Conservation (phyloP, 2,888 invertebrate genomes). For the Harpalus rubripes region DNA sequence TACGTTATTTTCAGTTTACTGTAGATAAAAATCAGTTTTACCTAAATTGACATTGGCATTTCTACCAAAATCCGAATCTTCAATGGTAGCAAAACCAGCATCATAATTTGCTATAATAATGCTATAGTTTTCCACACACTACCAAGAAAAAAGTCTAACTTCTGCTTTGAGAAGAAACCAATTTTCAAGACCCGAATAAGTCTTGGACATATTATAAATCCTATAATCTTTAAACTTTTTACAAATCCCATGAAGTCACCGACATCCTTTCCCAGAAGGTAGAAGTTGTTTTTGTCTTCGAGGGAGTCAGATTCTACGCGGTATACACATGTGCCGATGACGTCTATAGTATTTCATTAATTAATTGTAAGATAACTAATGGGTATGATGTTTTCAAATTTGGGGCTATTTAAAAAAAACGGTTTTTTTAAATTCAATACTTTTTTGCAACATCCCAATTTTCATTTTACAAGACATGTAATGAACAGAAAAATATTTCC, state of each 20-base stretch:
- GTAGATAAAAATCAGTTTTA: background rate
- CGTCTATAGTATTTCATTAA: conserved; percentile 69
- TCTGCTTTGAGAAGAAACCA: conserved; percentile 72
- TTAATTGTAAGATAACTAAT: no score
- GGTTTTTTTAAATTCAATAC: no score
- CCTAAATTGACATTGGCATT: conserved; percentile 27
- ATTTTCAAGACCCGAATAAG: conserved; percentile 41
- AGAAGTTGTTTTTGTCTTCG: conserved; percentile 41
- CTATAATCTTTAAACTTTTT: background rate
- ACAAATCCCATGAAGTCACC: conserved; percentile 10
- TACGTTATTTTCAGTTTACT: no score
- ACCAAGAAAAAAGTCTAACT: conserved; percentile 69
- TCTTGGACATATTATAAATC: conserved; percentile 6
- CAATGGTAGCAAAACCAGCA: conserved; percentile 68
- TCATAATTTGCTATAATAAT: conserved; percentile 75
- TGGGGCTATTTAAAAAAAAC: no score
- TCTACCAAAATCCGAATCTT: conserved; percentile 71
- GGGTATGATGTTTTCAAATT: no score
- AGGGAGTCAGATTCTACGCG: conserved; percentile 33
- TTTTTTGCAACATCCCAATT: no score
- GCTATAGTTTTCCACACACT: conserved; percentile 69
- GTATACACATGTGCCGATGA: conserved; percentile 67
- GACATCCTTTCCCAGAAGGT: conserved; percentile 12
- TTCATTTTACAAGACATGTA: no score
- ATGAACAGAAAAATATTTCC: no score